Evolutionary conservation across 2,797 vertebrate genomes (phyloP).

Genomic region (Acestrorhynchus altus): DNA sequence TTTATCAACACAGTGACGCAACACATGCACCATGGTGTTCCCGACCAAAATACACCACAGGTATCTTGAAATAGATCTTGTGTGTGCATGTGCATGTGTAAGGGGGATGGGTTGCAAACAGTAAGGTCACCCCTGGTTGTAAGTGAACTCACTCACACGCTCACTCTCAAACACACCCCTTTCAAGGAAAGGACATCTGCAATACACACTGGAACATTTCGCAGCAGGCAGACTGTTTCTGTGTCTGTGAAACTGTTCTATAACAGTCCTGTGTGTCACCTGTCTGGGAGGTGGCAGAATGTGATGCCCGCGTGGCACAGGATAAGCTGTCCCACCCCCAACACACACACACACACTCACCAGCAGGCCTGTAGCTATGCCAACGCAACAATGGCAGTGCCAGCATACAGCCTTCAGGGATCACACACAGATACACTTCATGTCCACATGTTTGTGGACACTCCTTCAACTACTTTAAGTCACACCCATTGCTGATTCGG

Average conservation of each 20-base stretch:
- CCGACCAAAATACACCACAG: constrained; percentile 34
- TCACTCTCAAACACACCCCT: neutral
- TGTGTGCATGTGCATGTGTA: neutral
- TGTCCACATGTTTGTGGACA: too few species aligned
- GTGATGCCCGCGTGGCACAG: neutral
- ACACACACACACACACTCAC: neutral
- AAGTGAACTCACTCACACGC: constrained; percentile 16
- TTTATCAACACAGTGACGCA: constrained; percentile 34
- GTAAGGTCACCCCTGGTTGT: constrained; percentile 32
- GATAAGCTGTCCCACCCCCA: neutral
- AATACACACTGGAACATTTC: constrained; percentile 28
- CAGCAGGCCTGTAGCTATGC: constrained; percentile 25
- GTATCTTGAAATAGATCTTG: constrained; percentile 26
- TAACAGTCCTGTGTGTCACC: constrained; percentile 26
- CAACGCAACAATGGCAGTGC: constrained; percentile 11
- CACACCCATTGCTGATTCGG: too few species aligned
- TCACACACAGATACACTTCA: neutral
- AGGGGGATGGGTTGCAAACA: neutral
- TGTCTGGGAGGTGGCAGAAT: constrained; percentile 24
- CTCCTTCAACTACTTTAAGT: too few species aligned
- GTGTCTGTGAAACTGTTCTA: constrained; percentile 14
- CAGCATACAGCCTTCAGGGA: neutral
- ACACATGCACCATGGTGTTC: constrained; percentile 33
- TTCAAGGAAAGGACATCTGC: constrained; percentile 7
- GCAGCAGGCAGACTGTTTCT: neutral